Base-by-base conservation (phyloP, 2,888 invertebrate genomes). In the Alloscopus bannaensis region DNA sequence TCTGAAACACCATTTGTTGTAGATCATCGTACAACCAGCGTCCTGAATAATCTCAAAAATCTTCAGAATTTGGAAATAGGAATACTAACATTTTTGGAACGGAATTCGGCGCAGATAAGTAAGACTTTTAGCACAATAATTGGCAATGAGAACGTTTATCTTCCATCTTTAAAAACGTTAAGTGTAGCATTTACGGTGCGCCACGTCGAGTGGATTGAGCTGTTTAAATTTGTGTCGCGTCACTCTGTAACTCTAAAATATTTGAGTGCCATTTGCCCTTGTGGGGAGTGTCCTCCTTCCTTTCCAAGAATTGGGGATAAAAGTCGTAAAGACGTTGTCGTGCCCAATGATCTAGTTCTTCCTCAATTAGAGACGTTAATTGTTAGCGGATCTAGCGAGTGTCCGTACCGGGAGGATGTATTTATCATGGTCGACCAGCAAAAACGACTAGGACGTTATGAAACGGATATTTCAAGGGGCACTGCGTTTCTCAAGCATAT, bases 41-140 rank as follows among this genome's bases (percentile, higher is more conserved):
- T 81, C n/a, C 65, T 75, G 1, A 69, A 60, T n/a, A 70, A 65
- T 28, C 45, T 85, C 13, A 80, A 80, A 45, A 79, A 69, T 45
- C 60, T 85, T 11, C 73, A 80, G 36, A 64, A 69, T 20, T 65
- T 85, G n/a, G 83, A 85, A 70, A 70, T 85, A 52, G 81, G 79
- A 36, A 73, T 85, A 55, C 64, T 79, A 20, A 77, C 60, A 24
- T 83, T 85, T 76, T 75, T 77, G 13, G 36, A 57, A 18, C 42
- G 80, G 50, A 71, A 60, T 60, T 26, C 81, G 11, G 47, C 36
- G 29, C 29, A 31, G 20, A 52, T 36, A 18, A 81, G 80, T 45
- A 45, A 72, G 3, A 72, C 76, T n/a, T 81, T 82, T 57, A 60
- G 62, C 26, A 75, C 81, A 13, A 45, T 84, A 26, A 69, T 84